Base-by-base conservation (phyloP, 2,888 invertebrate genomes). In the Nezara viridula region DNA sequence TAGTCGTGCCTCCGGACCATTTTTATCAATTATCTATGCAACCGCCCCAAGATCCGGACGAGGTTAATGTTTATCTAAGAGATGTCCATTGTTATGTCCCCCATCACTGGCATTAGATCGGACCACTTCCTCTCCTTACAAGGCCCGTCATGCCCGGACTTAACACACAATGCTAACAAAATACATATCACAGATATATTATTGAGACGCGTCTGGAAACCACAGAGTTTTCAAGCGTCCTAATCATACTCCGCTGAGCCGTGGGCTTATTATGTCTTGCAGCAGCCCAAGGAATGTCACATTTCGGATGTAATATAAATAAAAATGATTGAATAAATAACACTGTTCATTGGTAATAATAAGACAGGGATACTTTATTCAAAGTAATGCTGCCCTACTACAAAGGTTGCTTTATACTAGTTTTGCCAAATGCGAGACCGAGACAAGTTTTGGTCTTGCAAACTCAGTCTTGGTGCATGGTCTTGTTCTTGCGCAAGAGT, bases 21-120 rank as follows among this genome's bases (percentile, higher is more conserved):
- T 81, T 81, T 81, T 81, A 81, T 81, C 81, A 81, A 81, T 81
- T 81, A 81, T 47, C 40, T 81, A 81, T 81, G 81, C 81, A 81
- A 44, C 81, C 81, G 44, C 44, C 81, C 44, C n/a, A 44, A 47
- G 81, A 44, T 81, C 44, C n/a, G 44, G 44, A 81, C 44, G 44
- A 81, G 44, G 44, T 37, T 73, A 73, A 73, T 73, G 19, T 73
- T 73, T 73, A 73, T 73, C 66, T 73, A 73, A 37, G 32, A 16
- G 37, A 73, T 73, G 66, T 73, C 66, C 66, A 73, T 73, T 73
- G 66, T 73, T 73, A 73, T 37, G 32, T 37, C 19, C 21, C 66
- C 24, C 66, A 73, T 73, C 66, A 73, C 66, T 73, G 66, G 66
- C 66, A 73, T 73, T 73, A 73, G 66, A 73, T 73, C 66, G 32